Evolutionary conservation across 2,797 vertebrate species (phyloP).

Genomic region (Vespertilio murinus): DNA sequence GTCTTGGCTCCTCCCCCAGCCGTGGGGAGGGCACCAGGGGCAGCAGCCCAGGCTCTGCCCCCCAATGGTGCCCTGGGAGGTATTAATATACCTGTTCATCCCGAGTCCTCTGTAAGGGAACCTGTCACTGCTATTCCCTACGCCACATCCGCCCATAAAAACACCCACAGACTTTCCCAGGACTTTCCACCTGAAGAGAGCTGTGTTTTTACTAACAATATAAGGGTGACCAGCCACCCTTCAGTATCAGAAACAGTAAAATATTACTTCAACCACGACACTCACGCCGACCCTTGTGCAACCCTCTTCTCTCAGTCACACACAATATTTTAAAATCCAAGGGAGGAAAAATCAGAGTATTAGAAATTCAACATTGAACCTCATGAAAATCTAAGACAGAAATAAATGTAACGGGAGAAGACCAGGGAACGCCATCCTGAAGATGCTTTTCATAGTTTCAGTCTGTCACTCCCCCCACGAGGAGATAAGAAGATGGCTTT

Average conservation of each 20-base stretch:
- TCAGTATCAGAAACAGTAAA: not conserved
- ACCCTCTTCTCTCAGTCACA: not conserved
- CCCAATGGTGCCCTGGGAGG: fast-evolving
- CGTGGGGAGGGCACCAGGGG: not conserved
- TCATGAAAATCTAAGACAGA: constrained; percentile 14
- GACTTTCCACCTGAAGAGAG: not conserved
- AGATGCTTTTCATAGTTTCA: constrained; percentile 56
- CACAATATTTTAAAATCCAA: constrained; percentile 39
- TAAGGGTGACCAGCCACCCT: not conserved
- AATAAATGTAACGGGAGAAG: constrained; percentile 25
- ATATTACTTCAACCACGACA: not conserved
- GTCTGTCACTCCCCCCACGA: constrained; percentile 11
- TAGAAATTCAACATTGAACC: not conserved
- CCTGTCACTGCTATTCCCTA: not conserved
- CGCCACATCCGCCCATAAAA: not conserved
- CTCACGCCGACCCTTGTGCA: not conserved
- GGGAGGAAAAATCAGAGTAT: not conserved
- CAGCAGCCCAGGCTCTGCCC: not conserved
- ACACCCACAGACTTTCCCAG: not conserved
- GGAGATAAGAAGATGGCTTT: constrained; percentile 44
- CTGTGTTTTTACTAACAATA: not conserved
- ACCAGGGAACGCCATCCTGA: not conserved
- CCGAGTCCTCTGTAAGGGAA: not conserved
- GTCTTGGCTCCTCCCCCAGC: not conserved
- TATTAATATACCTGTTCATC: not conserved